A percentile compares a stretch with the other conserved stretches of the same genome.
Evolutionary conservation across 2,797 vertebrate species (phyloP).

Genomic region (Xiphophorus birchmanni): DNA sequence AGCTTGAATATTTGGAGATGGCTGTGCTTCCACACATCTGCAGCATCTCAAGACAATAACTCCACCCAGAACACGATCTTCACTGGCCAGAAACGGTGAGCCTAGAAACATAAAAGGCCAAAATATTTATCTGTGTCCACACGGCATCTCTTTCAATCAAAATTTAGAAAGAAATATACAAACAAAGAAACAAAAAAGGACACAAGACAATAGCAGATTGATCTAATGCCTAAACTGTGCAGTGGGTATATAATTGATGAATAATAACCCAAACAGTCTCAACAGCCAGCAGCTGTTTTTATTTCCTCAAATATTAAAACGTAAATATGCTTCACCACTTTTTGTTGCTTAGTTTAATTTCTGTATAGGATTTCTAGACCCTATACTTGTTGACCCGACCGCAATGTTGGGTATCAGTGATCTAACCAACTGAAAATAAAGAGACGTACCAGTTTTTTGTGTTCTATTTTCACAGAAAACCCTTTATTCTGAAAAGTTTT

Average conservation of each 20-base stretch:
- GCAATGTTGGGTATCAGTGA: too few relatives aligned
- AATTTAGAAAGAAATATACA: background rate
- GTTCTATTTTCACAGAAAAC: background rate
- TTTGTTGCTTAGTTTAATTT: background rate
- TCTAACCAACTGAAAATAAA: background rate
- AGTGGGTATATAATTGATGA: too few relatives aligned
- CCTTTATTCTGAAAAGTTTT: background rate
- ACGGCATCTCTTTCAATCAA: background rate
- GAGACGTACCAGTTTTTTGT: background rate
- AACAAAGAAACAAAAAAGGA: background rate
- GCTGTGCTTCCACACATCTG: constrained; percentile 86
- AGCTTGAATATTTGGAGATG: constrained; percentile 88
- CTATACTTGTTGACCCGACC: background rate
- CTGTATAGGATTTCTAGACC: background rate
- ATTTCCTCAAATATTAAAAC: too few relatives aligned
- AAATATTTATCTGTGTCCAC: background rate
- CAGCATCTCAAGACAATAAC: constrained; percentile 96
- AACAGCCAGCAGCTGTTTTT: background rate
- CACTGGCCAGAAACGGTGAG: constrained; percentile 93
- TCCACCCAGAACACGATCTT: constrained; percentile 96
- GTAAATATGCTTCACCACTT: background rate
- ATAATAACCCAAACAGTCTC: background rate
- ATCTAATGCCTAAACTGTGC: too few relatives aligned
- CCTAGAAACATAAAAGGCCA: constrained; percentile 71
- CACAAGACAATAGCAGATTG: too few relatives aligned